Base-by-base conservation (phyloP, 2,797 vertebrate genomes). In the Thalassophryne amazonica region DNA sequence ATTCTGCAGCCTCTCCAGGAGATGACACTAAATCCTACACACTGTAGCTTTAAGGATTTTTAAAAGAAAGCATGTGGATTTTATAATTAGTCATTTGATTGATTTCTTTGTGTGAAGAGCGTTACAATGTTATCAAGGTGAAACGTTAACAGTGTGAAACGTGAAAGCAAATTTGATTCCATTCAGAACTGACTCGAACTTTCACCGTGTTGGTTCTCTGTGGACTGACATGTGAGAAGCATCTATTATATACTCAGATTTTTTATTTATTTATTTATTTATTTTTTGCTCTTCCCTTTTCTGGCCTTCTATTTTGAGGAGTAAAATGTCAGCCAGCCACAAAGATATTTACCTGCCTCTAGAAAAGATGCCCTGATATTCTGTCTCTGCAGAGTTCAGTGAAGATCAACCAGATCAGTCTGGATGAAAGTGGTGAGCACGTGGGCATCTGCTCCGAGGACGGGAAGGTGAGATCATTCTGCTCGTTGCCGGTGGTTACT, bases 331-430 rank as follows among this genome's bases (percentile, higher is more conserved):
- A 66, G 56, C 36, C 29, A 22, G 60, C 56, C 41, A 18, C 59
- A 45, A 27, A 58, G 40, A 60, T 76, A 69, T 60, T 59, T 15
- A 2, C 51, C 41, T 7, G 3, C 21, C 25, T 48, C 49, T 54
- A 43, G 45, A 69, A 55, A 56, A 59, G 56, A 83, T 76, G 57
- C 57, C 9, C 52, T 48, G 67, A 73, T 82, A 56, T 80, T 81
- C 78, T 84, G 59, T 86, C 46, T 71, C 66, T 1, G 28, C 84
- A 99, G 97, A 97, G 95, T 80, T 92, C 93, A 9, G 97, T 99
- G 86, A 99, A 97, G 89, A 96, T 99, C 89, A 99, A 99, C 89
- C 97, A 99, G 85, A 94, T 99, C 86, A 99, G 97, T 79, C 83
- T 99, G 89, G 97, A 99, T 91, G 96, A 99, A 80, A 95, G 94